Evolutionary conservation across 2,797 vertebrate species (phyloP), one percentile per base, ranked within the genome.

Genomic region (Florisuga fusca): DNA sequence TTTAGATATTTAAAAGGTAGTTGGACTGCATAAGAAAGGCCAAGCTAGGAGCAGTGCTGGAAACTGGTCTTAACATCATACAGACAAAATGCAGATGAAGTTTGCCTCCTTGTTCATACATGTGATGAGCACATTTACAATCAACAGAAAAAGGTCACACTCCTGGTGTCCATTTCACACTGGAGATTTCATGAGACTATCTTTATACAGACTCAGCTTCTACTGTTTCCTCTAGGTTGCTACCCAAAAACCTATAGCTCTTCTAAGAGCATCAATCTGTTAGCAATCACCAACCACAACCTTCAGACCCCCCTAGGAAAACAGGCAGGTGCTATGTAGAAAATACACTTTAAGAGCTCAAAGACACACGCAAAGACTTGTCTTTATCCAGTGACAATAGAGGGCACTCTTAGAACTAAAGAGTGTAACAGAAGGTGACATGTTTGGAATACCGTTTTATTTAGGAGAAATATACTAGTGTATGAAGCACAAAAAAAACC

Each of bases 331-430:
- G 38, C 38, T 41, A 41, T 41, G 38, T 14, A 41, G 38, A 68
- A 88, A 77, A 85, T 16, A 15, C 23, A 34, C 57, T 61, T 3
- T 15, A 58, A 25, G 6, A 69, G 55, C 48, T 55, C 67, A 21
- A 0, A 46, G 6, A 54, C 0, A 1, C 31, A 64, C 5, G 43
- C 16, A 50, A 50, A 50, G 23, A 11, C 1, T 41, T 16, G 6
- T 20, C 27, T 77, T 87, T 61, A 34, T 29, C 57, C 41, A 33
- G 5, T 50, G 41, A 34, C 33, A 80, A 6, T 5, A 62, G 1
- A 6, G 46, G 12, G 31, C 22, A 29, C 50, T 27, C 6, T 36
- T 34, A 72, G 31, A 87, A 80, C 29, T 81, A 2, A 34, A 53
- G 55, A 48, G 25, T 29, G 12, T 27, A 79, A 41, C 38, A 41